These are phyloP conservation scores for Geophilus truncorum DNA, from an alignment of 2,888 invertebrate species.

Conservation along the genomic window DNA sequence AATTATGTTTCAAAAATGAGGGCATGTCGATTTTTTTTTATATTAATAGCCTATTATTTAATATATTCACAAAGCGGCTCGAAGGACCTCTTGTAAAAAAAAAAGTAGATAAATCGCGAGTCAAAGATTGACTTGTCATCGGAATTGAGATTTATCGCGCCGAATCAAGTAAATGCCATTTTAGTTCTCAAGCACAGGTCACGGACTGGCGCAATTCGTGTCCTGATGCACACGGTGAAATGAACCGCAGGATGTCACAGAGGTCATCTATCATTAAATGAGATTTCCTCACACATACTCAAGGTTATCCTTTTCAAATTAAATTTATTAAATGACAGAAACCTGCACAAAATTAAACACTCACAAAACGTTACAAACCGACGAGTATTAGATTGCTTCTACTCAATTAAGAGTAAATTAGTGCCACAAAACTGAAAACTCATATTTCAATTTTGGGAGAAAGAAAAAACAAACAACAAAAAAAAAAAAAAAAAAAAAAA, in stretches of 20 bases:
- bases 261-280: background rate
- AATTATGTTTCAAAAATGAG: background rate
- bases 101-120: background rate
- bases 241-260: background rate
- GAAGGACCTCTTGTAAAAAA: background rate
- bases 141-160: background rate
- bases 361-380: no score
- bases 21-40: background rate
- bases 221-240: background rate
- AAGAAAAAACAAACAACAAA: background rate
- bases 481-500: background rate
- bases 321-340: background rate
- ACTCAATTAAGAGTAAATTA: no score
- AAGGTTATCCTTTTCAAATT: background rate
- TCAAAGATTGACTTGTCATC: background rate
- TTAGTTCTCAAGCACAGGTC: background rate
- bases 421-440: no score
- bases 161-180: background rate
- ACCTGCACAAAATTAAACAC: no score
- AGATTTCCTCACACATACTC: background rate
- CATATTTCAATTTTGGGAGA: no score
- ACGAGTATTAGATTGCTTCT: no score
- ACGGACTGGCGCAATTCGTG: background rate
- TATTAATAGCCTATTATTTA: background rate
- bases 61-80: background rate